Base-by-base conservation (phyloP, 1,140 invertebrate genomes). In the Achroia grisella region DNA sequence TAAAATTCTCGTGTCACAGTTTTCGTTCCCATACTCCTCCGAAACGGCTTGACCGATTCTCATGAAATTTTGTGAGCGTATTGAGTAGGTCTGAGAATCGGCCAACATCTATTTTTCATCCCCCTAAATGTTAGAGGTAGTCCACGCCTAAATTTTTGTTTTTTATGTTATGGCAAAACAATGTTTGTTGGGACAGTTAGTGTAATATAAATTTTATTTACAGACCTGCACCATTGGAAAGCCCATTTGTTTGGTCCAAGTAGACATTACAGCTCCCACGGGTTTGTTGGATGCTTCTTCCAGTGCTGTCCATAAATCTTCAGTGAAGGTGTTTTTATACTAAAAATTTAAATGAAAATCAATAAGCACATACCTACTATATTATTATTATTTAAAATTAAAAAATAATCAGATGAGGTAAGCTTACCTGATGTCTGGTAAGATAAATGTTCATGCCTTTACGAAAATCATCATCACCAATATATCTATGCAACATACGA, bases 391-490 rank as follows among this genome's bases (percentile, higher is more conserved):
- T 44, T 39, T 8, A 39, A 36, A 11, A 13, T 36, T n/a, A 31
- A 30, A 36, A 30, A 40, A 40, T 39, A 28, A 51, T 14, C 28
- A 45, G 10, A 44, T 28, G 2, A 23, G 2, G 17, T 3, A 23
- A 3, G 17, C 30, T 28, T 71, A 86, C 84, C 78, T 93, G 92
- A 87, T 98, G 94, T 46, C 92, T 90, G 3, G 91, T 95, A 45
- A 99, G 83, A 70, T 99, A 99, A 4, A 93, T 72, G 66, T 97
- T 93, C 94, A 99, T 97, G 14, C 97, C 97, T 82, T 93, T 94
- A n/a, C 94, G 90, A 74, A 99, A 99, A 77, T 95, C 93, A 63
- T 93, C 89, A 78, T 98, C 96, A 8, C 97, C 97, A 63, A 99
- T 95, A 64, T 97, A 99, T 65, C 93, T 91, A 74, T 98, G 96